These are phyloP conservation scores for Tichodroma muraria DNA, from an alignment of 2,113 vertebrate genomes.

Conservation along the genomic window DNA sequence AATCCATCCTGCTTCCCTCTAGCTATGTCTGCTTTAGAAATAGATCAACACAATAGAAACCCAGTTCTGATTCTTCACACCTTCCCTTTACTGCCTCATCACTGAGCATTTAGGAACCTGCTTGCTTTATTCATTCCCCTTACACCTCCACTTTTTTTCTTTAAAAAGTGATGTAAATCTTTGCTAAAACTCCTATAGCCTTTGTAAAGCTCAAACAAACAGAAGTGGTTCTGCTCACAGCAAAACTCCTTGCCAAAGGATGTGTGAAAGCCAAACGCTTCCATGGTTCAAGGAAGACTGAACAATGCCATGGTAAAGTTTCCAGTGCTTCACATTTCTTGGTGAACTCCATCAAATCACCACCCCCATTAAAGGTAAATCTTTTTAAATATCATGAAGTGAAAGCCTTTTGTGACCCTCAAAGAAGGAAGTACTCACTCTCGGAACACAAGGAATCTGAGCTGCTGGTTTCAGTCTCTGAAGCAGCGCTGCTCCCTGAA, in stretches of 20 bases:
- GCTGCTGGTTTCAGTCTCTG: neutral
- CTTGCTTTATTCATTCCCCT: neutral
- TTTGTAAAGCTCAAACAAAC: neutral
- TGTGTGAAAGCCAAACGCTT: neutral
- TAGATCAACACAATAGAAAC: neutral
- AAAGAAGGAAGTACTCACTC: constrained; percentile 5
- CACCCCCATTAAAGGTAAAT: neutral
- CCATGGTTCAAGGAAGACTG: neutral
- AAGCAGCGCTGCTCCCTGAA: neutral
- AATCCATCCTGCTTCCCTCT: neutral
- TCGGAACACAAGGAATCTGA: neutral
- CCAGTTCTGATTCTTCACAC: neutral
- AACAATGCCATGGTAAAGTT: neutral
- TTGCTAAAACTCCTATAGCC: neutral
- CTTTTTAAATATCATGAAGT: neutral
- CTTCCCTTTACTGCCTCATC: neutral
- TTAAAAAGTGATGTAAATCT: neutral
- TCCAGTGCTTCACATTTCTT: neutral
- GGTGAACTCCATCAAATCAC: neutral
- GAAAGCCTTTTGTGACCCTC: neutral
- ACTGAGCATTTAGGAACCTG: neutral
- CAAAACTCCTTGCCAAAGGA: neutral
- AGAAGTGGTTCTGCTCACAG: neutral
- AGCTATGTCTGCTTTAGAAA: neutral
- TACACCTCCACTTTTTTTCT: neutral